Base-by-base conservation (phyloP, 2,113 vertebrate genomes). In the Xiphias gladius region DNA sequence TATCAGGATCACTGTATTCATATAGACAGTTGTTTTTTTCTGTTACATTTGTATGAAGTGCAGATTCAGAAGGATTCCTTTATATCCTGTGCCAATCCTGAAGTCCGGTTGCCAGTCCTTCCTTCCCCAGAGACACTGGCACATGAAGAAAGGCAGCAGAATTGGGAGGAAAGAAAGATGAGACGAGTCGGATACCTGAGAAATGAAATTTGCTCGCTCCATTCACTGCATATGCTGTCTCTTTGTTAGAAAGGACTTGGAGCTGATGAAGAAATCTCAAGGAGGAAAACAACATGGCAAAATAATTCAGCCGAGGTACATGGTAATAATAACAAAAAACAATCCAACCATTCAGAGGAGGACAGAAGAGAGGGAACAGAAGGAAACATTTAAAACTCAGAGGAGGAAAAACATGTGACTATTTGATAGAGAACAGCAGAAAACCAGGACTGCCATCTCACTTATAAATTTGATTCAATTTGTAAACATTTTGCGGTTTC, bases 331-430 rank as follows among this genome's bases (percentile, higher is more conserved):
- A 74, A 83, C 20, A 79, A 83, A 68, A 88, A 84, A 32, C 12
- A 85, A 76, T 65, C 43, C 69, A 73, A 52, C 50, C 41, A 84
- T 79, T 91, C 48, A 79, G 82, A 63, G 74, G 86, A 86, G 64
- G 63, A 84, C 62, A 4, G 41, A 80, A 54, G 59, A 77, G 77
- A n/a, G 37, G 41, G 82, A 58, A 63, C 86, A 77, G 55, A 77
- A 83, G 85, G 74, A 83, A 86, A n/a, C 50, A 83, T 86, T 84
- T 87, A 79, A 88, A 92, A 73, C 84, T 86, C 76, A 84, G 80
- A 78, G 67, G 84, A 80, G 81, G 83, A 77, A 73, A 46, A 87
- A 66, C 73, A 84, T 73, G 73, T 68, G 69, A 76, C 59, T 39
- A 2, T 61, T 43, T 73, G 32, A 43, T 22, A 66, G 62, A 64